Evolutionary conservation across 2,113 vertebrate species (phyloP), one percentile per base, ranked within the genome.

Genomic region (Anarrhichthys ocellatus): DNA sequence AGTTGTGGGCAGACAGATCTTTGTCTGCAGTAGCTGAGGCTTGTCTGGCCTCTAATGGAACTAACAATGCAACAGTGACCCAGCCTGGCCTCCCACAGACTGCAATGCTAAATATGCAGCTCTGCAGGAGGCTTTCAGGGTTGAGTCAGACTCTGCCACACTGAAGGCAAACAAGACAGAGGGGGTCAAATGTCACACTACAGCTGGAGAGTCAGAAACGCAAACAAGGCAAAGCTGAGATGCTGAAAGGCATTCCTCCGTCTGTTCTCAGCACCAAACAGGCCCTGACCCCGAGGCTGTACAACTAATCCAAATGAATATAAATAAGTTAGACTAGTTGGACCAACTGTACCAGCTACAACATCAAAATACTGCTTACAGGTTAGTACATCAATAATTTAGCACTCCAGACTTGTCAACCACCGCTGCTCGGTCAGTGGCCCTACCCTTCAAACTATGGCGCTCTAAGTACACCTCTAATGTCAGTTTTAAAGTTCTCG

Each of bases 221-320:
- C 32, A 84, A 42, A 66, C 63, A 40, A 15, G 44, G 22, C 54
- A 7, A 36, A 22, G 62, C 48, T 42, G 48, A 59, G n/a, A 20
- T 67, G 69, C 69, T 78, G 67, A 81, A 73, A 76, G 73, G 20
- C 50, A 80, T 80, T 81, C 61, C 61, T 76, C 22, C 9, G 20
- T 17, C 61, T 58, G 76, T 24, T 15, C 50, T 67, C 29, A 65
- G 24, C 62, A 66, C 22, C 2, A 36, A 10, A 27, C 54, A n/a
- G 17, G 1, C 1, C 34, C 54, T 15, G 24, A 63, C 42, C 58
- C 13, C 1, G 1, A 34, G 24, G 24, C 27, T 7, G 15, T n/a
- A 15, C 46, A 52, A 22, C 67, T 69, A 44, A 20, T 36, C 18
- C 7, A 22, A 13, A 48, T 11, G 8, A 68, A 20, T 4, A 29